These are phyloP conservation scores for Colletes collaris DNA, from an alignment of 2,888 invertebrate species.

Conservation along the genomic window DNA sequence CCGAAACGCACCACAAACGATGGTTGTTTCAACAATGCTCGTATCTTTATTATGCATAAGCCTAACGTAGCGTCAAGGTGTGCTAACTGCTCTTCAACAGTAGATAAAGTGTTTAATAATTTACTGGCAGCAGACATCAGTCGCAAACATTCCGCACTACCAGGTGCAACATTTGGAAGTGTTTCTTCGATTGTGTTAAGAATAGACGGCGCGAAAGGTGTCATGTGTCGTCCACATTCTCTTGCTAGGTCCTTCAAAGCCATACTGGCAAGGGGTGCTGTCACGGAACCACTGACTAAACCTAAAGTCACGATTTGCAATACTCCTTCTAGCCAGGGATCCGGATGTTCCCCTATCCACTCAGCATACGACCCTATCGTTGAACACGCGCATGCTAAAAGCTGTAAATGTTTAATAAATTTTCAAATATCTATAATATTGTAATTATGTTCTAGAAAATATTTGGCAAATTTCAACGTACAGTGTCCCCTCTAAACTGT, in stretches of 20 bases:
- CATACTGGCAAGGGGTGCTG: slow-evolving; percentile 92
- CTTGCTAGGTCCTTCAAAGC: slow-evolving; percentile 94
- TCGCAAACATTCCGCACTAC: slow-evolving; percentile 88
- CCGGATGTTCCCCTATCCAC: slow-evolving; percentile 87
- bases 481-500: no score
- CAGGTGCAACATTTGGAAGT: slow-evolving; percentile 85
- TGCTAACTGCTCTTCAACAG: slow-evolving; percentile 86
- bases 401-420: no score
- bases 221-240: slow-evolving; percentile 90
- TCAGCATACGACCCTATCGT: slow-evolving; percentile 90
- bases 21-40: slow-evolving; percentile 81
- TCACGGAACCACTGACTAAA: slow-evolving; percentile 86
- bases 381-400: slow-evolving; percentile 72
- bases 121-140: slow-evolving; percentile 91
- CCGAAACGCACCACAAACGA: slow-evolving; percentile 74
- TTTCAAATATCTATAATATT: not conserved
- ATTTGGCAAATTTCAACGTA: no score
- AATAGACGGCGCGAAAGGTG: slow-evolving; percentile 90
- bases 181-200: slow-evolving; percentile 86
- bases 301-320: slow-evolving; percentile 89
- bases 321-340: slow-evolving; percentile 85
- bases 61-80: slow-evolving; percentile 89
- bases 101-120: slow-evolving; percentile 87
- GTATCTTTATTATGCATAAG: slow-evolving; percentile 87
- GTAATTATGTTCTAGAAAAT: no score